These are phyloP conservation scores for Drosophila bocqueti DNA, from an alignment of 1,140 invertebrate genomes.

Conservation along the genomic window DNA sequence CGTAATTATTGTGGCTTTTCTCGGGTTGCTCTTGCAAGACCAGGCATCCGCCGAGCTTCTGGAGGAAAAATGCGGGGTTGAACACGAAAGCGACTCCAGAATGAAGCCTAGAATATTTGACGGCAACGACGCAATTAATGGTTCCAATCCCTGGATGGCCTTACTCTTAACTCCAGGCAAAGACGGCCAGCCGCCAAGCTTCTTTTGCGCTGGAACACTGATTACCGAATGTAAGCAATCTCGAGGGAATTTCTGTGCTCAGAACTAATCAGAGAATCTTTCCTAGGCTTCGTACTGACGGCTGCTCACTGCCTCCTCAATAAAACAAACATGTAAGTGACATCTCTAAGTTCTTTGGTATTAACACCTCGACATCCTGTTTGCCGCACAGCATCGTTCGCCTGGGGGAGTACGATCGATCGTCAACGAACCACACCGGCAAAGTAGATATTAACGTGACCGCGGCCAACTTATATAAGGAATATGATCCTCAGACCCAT, in stretches of 20 bases:
- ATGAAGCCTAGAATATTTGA: rapidly evolving
- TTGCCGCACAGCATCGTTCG: background rate
- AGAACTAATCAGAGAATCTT: background rate
- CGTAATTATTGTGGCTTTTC: background rate
- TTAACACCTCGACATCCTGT: background rate
- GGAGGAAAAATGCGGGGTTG: background rate
- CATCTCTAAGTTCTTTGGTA: background rate
- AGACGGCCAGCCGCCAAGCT: background rate
- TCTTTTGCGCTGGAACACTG: slow-evolving; percentile 7
- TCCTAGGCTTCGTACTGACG: slow-evolving; percentile 17
- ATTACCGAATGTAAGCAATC: background rate
- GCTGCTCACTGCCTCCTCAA: slow-evolving; percentile 3
- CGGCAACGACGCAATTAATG: background rate
- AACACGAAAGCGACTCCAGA: rapidly evolving
- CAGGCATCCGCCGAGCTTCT: background rate
- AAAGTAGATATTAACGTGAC: background rate
- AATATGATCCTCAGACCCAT: background rate
- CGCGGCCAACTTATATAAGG: background rate
- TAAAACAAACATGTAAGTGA: slow-evolving; percentile 1
- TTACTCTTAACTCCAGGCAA: background rate
- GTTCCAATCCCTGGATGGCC: slow-evolving; percentile 15
- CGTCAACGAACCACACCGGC: background rate
- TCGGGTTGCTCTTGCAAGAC: background rate
- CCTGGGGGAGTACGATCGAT: background rate
- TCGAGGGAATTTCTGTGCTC: background rate